Conservation (phyloP, 2,888 invertebrate species). For the Acrobasis repandana region DNA sequence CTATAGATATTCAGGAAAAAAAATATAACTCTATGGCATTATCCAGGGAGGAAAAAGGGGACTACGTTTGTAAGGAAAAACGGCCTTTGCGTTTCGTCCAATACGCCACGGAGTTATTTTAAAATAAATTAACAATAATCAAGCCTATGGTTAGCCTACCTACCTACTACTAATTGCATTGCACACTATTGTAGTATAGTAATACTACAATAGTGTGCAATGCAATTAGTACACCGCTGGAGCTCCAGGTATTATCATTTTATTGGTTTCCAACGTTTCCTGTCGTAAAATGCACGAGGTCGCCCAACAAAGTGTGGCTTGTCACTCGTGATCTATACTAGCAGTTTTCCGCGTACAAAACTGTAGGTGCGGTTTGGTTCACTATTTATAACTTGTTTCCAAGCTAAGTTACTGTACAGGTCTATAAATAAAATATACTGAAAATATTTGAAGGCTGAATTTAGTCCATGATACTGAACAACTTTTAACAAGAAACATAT, state of each 20-base stretch:
- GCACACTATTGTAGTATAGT: slow-evolving; percentile 19
- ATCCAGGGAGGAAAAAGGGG: too few species aligned
- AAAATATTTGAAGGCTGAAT: too few species aligned
- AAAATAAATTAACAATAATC: slow-evolving; percentile 1
- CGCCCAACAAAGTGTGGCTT: slow-evolving; percentile 59
- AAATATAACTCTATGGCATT: too few species aligned
- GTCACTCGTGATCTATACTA: slow-evolving; percentile 49
- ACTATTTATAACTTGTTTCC: not conserved
- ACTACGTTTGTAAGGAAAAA: too few species aligned
- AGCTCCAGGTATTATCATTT: slow-evolving; percentile 71
- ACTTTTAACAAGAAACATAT: too few species aligned
- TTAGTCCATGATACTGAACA: too few species aligned
- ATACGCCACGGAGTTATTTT: too few species aligned
- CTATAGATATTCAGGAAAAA: too few species aligned
- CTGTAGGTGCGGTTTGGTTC: slow-evolving; percentile 32
- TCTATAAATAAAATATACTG: too few species aligned
- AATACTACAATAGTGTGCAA: slow-evolving; percentile 40
- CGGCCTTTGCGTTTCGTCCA: too few species aligned
- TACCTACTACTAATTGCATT: too few species aligned
- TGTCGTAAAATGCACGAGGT: slow-evolving; percentile 73
- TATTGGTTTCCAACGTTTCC: slow-evolving; percentile 63
- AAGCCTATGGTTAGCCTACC: not conserved
- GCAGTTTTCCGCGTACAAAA: slow-evolving; percentile 60
- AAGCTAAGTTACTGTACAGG: not conserved
- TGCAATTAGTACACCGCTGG: slow-evolving; percentile 64